These are phyloP conservation scores for Pycnonotus jocosus DNA, from an alignment of 2,113 vertebrate genomes.

Conservation along the genomic window DNA sequence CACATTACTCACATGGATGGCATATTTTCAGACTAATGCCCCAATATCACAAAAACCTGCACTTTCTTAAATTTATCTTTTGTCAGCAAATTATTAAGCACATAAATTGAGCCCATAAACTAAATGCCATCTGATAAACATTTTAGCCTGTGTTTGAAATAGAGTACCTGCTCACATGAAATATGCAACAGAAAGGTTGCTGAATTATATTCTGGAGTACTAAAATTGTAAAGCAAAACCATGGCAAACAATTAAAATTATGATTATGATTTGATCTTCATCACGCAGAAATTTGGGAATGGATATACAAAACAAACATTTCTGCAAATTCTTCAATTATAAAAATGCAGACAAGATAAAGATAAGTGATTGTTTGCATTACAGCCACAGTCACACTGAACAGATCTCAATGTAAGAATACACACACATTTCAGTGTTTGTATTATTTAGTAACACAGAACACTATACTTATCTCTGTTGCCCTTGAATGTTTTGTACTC, in stretches of 20 bases:
- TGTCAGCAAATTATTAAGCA: not conserved
- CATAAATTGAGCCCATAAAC: not conserved
- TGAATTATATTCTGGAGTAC: not conserved
- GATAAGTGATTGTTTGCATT: not conserved
- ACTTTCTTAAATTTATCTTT: not conserved
- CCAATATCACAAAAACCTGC: not conserved
- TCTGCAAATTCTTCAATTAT: not conserved
- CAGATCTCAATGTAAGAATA: not conserved
- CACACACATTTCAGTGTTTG: not conserved
- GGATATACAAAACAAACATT: not conserved
- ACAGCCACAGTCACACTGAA: not conserved
- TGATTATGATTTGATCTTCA: not conserved
- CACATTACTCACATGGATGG: not conserved
- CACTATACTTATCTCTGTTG: not conserved
- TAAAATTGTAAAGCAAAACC: not conserved
- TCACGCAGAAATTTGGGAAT: not conserved
- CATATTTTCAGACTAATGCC: not conserved
- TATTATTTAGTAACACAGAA: not conserved
- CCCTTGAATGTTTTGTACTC: not conserved
- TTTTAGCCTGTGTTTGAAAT: not conserved
- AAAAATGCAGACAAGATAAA: not conserved
- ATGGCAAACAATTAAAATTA: not conserved
- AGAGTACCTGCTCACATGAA: not conserved
- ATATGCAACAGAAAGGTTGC: not conserved
- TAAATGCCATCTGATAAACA: not conserved